Percentiles rank a stretch among this genome's conserved stretches.
Conservation (phyloP, 2,888 invertebrate genomes). For the Plemyria rubiginata region DNA sequence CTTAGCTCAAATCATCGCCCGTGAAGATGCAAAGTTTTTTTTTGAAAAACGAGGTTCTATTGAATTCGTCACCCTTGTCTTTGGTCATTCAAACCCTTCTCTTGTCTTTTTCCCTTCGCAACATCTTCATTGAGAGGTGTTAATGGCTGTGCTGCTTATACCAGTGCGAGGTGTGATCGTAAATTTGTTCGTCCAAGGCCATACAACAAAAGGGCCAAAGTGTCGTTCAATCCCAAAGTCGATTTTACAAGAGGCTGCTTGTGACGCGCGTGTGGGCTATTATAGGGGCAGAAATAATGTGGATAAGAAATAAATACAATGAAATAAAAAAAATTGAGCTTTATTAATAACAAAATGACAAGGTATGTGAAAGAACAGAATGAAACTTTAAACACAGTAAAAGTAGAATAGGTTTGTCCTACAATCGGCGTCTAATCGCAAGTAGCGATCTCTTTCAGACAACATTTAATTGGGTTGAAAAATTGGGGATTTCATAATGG, state of each 20-base stretch:
- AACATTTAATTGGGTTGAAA: too few relatives aligned
- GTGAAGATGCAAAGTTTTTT: not conserved
- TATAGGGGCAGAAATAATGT: constrained; percentile 42
- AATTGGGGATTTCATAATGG: too few relatives aligned
- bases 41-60: constrained; percentile 2
- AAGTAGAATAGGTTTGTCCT: too few relatives aligned
- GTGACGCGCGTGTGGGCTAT: constrained; percentile 80
- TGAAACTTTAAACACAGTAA: too few relatives aligned
- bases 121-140: constrained; percentile 81
- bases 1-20: too few relatives aligned
- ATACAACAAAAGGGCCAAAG: constrained; percentile 74
- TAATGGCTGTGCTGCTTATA: constrained; percentile 79
- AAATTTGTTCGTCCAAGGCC: constrained; percentile 80
- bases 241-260: constrained; percentile 80
- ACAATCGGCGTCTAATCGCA: too few relatives aligned
- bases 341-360: too few relatives aligned
- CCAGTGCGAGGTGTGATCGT: constrained; percentile 67
- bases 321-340: too few relatives aligned
- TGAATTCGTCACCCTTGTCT: constrained; percentile 23
- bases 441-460: too few relatives aligned
- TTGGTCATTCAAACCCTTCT: constrained; percentile 28
- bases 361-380: too few relatives aligned
- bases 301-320: constrained; percentile 49
- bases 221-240: constrained; percentile 77
- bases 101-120: constrained; percentile 31